phyloP scores from a whole-genome alignment of 2,888 invertebrate species.

The Platycheirus rosarum region DNA sequence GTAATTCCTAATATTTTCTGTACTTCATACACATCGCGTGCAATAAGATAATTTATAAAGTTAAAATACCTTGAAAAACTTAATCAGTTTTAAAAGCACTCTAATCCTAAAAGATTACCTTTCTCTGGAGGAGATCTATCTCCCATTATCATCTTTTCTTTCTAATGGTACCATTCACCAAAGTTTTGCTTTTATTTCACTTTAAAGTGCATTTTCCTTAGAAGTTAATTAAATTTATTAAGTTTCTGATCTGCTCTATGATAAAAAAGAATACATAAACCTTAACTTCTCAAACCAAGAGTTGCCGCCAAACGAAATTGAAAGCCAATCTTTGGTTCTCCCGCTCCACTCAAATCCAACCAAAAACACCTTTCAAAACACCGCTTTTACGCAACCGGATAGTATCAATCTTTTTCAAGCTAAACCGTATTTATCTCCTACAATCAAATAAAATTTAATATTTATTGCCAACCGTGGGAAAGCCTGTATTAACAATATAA shows the following conservation, averaged over 20 bases:
- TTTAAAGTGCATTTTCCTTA: too few species aligned
- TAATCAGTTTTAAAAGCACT: too few species aligned
- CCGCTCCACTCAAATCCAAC: not conserved
- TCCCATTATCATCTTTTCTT: too few species aligned
- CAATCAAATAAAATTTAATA: slow-evolving; percentile 51
- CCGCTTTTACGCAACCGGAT: slow-evolving; percentile 35
- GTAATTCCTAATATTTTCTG: too few species aligned
- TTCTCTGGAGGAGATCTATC: too few species aligned
- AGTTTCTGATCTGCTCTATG: not conserved
- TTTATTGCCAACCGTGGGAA: slow-evolving; percentile 63
- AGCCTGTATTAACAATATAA: slow-evolving; percentile 25
- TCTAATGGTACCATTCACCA: too few species aligned
- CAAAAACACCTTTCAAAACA: slow-evolving; percentile 12
- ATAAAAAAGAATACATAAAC: too few species aligned
- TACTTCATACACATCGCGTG: too few species aligned
- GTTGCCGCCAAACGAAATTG: not conserved
- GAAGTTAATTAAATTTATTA: not conserved
- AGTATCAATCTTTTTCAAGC: slow-evolving; percentile 44
- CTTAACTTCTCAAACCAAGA: not conserved
- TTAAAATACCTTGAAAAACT: too few species aligned
- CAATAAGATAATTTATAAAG: too few species aligned
- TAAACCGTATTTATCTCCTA: slow-evolving; percentile 34
- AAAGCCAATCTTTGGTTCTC: not conserved
- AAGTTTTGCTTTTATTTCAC: too few species aligned
- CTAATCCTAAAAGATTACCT: too few species aligned